Evolutionary conservation across 2,113 vertebrate genomes (phyloP), one percentile per base, ranked within the genome.

Genomic region (Alouatta palliata): DNA sequence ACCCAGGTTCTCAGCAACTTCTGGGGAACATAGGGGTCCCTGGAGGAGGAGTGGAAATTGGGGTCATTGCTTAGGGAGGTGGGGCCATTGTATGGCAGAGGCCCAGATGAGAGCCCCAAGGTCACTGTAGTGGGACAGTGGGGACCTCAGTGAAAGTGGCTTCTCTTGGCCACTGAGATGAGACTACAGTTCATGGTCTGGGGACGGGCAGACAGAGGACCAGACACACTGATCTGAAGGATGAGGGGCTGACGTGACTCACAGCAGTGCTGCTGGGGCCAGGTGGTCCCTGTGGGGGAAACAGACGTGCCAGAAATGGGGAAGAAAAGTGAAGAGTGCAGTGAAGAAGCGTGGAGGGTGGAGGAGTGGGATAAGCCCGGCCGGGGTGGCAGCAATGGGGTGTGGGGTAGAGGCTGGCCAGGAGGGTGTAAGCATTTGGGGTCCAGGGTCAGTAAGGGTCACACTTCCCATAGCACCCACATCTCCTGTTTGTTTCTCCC

Each of bases 21-120:
- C 99, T 4, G 99, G 99, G 95, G 99, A 99, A 64, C 99, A 99
- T 99, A 99, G 99, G 66, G 99, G 98, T 97, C 99, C 99, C 99
- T 99, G 66, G 68, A 96, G 45, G 64, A 47, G 81, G 0, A 91
- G 92, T 14, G 86, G 54, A 77, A 75, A 75, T 30, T 45, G 64
- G 7, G 54, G n/a, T 35, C 5, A 23, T 11, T 43, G 23, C 47
- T 66, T 16, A 54, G 47, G 13, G 43, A 37, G 40, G 8, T 6
- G 35, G n/a, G 5, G 10, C 35, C 25, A 1, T 0, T 20, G 45
- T 9, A 47, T 8, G 45, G 9, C 1, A 43, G n/a, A n/a, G n/a
- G n/a, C n/a, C n/a, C n/a, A n/a, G n/a, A n/a, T n/a, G n/a, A n/a
- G n/a, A n/a, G n/a, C n/a, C n/a, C n/a, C n/a, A n/a, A n/a, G n/a